phyloP scores from a whole-genome alignment of 1,140 invertebrate genomes.

The Platorchestia sp. region DNA sequence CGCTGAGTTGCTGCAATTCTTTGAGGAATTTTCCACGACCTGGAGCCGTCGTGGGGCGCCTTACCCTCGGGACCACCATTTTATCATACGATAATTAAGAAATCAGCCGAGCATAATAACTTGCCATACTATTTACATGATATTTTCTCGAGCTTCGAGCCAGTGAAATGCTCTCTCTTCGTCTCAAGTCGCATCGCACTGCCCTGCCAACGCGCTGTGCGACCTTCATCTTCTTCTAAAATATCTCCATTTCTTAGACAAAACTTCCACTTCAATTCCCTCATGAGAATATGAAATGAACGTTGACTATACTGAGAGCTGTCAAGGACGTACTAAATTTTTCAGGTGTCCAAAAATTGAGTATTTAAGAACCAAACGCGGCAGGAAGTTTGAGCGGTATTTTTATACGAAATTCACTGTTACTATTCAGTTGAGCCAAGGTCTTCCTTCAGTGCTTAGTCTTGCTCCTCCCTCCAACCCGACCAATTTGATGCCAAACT shows the following conservation, averaged over 20 bases:
- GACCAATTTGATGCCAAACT: background rate
- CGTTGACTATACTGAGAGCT: background rate
- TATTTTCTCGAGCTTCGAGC: background rate
- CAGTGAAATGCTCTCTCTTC: background rate
- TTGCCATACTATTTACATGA: constrained; percentile 13
- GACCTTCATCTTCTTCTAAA: background rate
- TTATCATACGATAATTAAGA: constrained; percentile 35
- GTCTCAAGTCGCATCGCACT: background rate
- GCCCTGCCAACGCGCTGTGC: background rate
- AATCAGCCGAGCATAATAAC: constrained; percentile 35
- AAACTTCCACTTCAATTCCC: background rate
- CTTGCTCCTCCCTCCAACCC: background rate
- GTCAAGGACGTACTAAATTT: background rate
- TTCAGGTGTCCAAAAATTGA: background rate
- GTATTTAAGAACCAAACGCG: background rate
- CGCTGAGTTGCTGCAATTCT: background rate
- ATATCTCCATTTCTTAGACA: background rate
- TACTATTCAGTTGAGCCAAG: too few species aligned
- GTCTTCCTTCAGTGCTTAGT: background rate
- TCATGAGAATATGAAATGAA: background rate
- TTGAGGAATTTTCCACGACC: background rate
- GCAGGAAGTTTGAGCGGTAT: background rate
- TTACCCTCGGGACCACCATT: background rate
- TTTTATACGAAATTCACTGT: background rate
- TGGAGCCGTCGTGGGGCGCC: background rate